Evolutionary conservation across 2,888 invertebrate species (phyloP).

Genomic region (Apotomis turbidana): DNA sequence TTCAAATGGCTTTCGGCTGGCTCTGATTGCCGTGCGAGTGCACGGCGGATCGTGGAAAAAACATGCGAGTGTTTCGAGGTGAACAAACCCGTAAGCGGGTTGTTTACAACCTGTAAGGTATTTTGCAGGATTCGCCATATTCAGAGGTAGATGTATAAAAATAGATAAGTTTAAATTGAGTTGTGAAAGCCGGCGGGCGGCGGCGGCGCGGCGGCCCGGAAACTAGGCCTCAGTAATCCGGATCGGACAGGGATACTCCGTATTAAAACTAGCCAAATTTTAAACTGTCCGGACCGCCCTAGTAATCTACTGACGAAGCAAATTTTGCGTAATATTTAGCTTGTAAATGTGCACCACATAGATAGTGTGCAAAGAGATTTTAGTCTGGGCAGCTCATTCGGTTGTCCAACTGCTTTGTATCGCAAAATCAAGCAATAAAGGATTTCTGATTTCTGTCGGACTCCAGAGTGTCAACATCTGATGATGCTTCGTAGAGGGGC

Average conservation of each 20-base stretch:
- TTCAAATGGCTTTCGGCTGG: slow-evolving; percentile 53
- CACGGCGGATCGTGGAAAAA: slow-evolving; percentile 18
- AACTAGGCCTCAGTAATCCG: slow-evolving; percentile 38
- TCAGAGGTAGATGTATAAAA: slow-evolving; percentile 23
- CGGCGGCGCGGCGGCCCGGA: slow-evolving; percentile 8
- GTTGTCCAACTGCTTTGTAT: too few species aligned
- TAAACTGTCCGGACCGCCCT: slow-evolving; percentile 9
- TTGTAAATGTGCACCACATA: neutral
- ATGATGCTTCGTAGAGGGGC: too few species aligned
- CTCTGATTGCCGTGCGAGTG: slow-evolving; percentile 47
- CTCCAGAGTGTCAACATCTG: too few species aligned
- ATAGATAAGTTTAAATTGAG: slow-evolving; percentile 41
- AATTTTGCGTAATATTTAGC: slow-evolving; percentile 4
- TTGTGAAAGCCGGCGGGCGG: slow-evolving; percentile 27
- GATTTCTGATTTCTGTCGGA: too few species aligned
- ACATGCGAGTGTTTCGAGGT: slow-evolving; percentile 28
- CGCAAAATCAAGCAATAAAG: too few species aligned
- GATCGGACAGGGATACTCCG: slow-evolving; percentile 27
- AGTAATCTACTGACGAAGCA: slow-evolving; percentile 1
- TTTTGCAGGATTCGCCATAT: slow-evolving; percentile 15
- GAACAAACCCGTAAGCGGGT: slow-evolving; percentile 31
- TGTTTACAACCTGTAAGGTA: slow-evolving; percentile 19
- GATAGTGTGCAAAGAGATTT: too few species aligned
- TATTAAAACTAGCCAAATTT: slow-evolving; percentile 31
- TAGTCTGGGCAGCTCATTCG: too few species aligned